phyloP scores from a whole-genome alignment of 2,113 vertebrate genomes.

The Osmerus eperlanus region DNA sequence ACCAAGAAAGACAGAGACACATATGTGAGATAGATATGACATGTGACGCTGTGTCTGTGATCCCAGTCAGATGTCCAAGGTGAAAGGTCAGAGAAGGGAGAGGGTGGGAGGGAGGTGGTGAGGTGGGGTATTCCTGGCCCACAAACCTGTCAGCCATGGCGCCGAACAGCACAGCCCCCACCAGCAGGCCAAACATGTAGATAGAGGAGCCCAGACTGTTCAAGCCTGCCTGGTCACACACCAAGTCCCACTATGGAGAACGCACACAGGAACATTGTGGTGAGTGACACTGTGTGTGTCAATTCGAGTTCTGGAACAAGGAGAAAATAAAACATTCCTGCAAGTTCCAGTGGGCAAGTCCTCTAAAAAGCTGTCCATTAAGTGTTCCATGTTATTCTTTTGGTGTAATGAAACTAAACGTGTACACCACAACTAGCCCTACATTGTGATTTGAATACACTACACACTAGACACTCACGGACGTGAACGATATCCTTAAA shows the following conservation, averaged over 20 bases:
- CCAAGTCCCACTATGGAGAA: slow-evolving; percentile 71
- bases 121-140: background rate
- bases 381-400: too few relatives aligned
- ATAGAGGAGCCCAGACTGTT: slow-evolving; percentile 70
- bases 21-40: too few relatives aligned
- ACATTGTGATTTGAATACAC: too few relatives aligned
- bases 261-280: background rate
- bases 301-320: background rate
- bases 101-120: background rate
- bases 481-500: background rate
- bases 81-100: background rate
- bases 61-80: too few relatives aligned
- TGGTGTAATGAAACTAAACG: too few relatives aligned
- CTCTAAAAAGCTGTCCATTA: too few relatives aligned
- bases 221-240: slow-evolving; percentile 60
- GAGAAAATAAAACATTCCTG: too few relatives aligned
- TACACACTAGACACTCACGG: too few relatives aligned
- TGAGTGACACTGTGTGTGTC: background rate
- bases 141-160: slow-evolving; percentile 72
- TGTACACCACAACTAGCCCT: too few relatives aligned
- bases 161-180: slow-evolving; percentile 71
- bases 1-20: too few relatives aligned
- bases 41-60: too few relatives aligned
- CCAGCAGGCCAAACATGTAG: slow-evolving; percentile 72
- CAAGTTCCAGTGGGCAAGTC: too few relatives aligned